Conservation (phyloP, 2,888 invertebrate genomes). For the Linnaemya vulpina region DNA sequence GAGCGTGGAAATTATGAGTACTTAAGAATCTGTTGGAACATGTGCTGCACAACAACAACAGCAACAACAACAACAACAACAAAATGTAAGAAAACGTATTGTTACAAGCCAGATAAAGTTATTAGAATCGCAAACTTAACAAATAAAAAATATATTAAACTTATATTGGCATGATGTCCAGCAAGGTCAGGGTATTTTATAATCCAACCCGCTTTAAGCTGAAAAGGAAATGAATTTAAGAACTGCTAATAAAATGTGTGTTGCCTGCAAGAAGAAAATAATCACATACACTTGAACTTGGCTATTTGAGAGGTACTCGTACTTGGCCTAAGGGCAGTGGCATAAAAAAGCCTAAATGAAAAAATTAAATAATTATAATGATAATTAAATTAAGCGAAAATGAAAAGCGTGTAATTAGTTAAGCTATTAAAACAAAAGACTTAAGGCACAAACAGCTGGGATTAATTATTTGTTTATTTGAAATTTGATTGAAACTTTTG, state of each 20-base stretch:
- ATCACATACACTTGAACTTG: constrained; percentile 52
- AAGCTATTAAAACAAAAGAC: constrained; percentile 51
- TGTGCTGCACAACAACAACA: too few relatives aligned
- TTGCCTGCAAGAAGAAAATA: neutral
- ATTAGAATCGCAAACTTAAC: constrained; percentile 62
- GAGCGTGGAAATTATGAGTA: constrained; percentile 27
- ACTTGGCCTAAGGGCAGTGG: neutral
- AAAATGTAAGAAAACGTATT: constrained; percentile 21
- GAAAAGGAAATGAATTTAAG: constrained; percentile 62
- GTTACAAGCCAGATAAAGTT: constrained; percentile 65
- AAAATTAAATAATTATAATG: constrained; percentile 44
- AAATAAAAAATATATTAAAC: constrained; percentile 59
- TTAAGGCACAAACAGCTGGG: constrained; percentile 47
- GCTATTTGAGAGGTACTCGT: neutral
- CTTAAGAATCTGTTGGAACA: neutral
- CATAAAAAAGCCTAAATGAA: constrained; percentile 1
- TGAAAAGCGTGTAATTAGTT: constrained; percentile 23
- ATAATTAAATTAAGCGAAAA: constrained; percentile 1
- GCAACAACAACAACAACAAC: too few relatives aligned
- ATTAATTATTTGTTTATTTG: constrained; percentile 15
- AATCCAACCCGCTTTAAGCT: constrained; percentile 40
- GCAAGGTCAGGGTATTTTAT: constrained; percentile 59
- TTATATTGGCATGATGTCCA: constrained; percentile 72
- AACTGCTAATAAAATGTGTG: constrained; percentile 15
- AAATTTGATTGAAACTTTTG: constrained; percentile 33